These are phyloP conservation scores for Zoanthus sansibaricus DNA, from an alignment of 92 coral and sea anemone genomes.

Conservation along the genomic window DNA sequence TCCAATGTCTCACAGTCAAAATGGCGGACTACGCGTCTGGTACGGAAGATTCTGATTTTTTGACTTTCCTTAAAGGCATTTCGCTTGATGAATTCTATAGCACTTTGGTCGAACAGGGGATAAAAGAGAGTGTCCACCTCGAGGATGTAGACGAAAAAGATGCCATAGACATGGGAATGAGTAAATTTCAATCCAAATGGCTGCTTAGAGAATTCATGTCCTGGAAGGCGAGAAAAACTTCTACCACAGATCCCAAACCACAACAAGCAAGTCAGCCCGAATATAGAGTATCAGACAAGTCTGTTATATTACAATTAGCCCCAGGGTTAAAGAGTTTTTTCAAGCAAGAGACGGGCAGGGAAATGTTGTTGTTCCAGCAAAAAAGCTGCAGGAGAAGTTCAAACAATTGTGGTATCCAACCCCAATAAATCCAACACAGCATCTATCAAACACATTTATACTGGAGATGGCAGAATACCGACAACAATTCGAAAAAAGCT, in stretches of 20 bases:
- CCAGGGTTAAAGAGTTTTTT: not conserved
- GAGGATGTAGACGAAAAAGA: slow-evolving; percentile 1
- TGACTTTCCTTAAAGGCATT: slow-evolving; percentile 4
- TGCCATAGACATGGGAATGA: slow-evolving; percentile 1
- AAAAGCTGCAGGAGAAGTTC: slow-evolving; percentile 30
- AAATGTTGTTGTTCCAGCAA: slow-evolving; percentile 49
- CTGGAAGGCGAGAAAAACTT: slow-evolving; percentile 10
- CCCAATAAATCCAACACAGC: slow-evolving; percentile 50
- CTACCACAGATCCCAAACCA: not conserved
- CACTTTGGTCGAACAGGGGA: slow-evolving; percentile 4
- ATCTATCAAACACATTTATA: slow-evolving; percentile 56
- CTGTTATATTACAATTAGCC: not conserved
- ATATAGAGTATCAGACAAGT: not conserved
- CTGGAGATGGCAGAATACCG: slow-evolving; percentile 57
- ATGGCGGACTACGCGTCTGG: slow-evolving; percentile 4
- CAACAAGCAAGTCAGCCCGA: slow-evolving; percentile 11
- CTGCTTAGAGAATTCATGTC: slow-evolving; percentile 5
- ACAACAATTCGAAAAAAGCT: slow-evolving; percentile 46
- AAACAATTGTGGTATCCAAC: slow-evolving; percentile 58
- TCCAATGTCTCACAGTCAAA: not conserved
- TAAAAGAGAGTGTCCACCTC: slow-evolving; percentile 1
- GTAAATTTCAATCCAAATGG: slow-evolving; percentile 15
- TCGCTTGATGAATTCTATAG: not conserved
- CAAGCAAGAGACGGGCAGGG: slow-evolving; percentile 63
- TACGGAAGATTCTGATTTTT: slow-evolving; percentile 3